Evolutionary conservation across 2,888 invertebrate species (phyloP).

Genomic region (Monopis laevigella): DNA sequence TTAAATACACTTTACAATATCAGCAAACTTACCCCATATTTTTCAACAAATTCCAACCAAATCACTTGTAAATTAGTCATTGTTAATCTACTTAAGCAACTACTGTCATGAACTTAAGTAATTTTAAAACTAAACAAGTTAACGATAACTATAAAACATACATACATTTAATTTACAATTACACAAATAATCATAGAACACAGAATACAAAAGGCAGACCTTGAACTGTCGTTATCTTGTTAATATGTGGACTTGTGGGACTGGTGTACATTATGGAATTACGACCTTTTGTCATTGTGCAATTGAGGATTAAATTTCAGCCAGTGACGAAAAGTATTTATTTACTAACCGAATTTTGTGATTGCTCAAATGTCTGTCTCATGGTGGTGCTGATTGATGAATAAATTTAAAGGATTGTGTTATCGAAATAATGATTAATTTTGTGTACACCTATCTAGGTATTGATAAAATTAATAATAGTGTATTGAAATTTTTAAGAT

Average conservation of each 20-base stretch:
- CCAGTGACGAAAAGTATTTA: conserved; percentile 1
- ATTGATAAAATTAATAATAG: conserved; percentile 1
- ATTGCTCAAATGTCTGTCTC: conserved; percentile 4
- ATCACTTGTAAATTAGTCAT: conserved; percentile 35
- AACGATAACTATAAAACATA: too few species aligned
- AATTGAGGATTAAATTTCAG: background rate
- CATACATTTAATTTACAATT: too few species aligned
- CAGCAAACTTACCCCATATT: conserved; percentile 26
- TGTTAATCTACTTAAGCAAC: background rate
- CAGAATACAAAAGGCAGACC: background rate
- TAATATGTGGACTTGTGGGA: conserved; percentile 4
- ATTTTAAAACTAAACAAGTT: too few species aligned
- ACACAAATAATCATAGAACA: too few species aligned
- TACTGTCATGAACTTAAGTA: background rate
- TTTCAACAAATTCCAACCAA: conserved; percentile 31
- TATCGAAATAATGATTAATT: conserved; percentile 2
- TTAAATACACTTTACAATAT: background rate
- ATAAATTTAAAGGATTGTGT: conserved; percentile 1
- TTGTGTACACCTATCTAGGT: background rate
- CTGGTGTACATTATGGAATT: too few species aligned
- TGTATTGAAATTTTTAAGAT: conserved; percentile 1
- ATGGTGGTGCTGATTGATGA: conserved; percentile 1
- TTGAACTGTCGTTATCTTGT: conserved; percentile 4
- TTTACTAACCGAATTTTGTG: conserved; percentile 4
- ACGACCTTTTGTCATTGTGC: conserved; percentile 10